Percentiles rank a stretch among this genome's conserved stretches.
These are phyloP conservation scores for Oryzias javanicus DNA, from an alignment of 2,113 vertebrate species.

Conservation along the genomic window DNA sequence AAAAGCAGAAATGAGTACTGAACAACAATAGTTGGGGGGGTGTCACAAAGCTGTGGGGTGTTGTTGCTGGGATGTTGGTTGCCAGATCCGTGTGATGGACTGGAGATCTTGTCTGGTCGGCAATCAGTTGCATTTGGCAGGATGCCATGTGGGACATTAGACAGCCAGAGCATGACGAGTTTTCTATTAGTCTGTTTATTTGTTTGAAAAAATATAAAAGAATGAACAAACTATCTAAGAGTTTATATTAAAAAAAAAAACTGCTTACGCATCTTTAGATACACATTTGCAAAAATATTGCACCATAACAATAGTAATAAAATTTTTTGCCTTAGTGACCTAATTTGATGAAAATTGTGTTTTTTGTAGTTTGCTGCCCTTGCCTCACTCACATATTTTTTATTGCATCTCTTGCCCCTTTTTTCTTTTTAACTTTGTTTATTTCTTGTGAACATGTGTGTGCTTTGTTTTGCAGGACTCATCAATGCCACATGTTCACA, in stretches of 20 bases:
- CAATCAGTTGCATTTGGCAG: conserved; percentile 6
- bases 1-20: background rate
- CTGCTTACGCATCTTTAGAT: background rate
- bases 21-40: conserved; percentile 9
- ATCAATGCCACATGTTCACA: too few relatives aligned
- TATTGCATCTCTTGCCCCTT: too few relatives aligned
- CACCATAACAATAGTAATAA: too few relatives aligned
- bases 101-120: background rate
- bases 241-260: background rate
- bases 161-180: background rate
- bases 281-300: too few relatives aligned
- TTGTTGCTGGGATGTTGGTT: background rate
- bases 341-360: too few relatives aligned
- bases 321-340: too few relatives aligned
- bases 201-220: background rate
- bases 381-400: too few relatives aligned
- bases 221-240: conserved; percentile 5
- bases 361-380: too few relatives aligned
- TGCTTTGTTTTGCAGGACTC: too few relatives aligned
- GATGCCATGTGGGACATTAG: background rate
- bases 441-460: too few relatives aligned
- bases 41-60: background rate
- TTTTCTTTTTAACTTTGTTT: too few relatives aligned
- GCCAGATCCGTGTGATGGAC: conserved; percentile 1
- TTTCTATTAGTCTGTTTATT: conserved; percentile 3